A percentile compares a stretch with the other conserved stretches of the same genome.
Evolutionary conservation across 2,888 invertebrate species (phyloP).

Genomic region (Glyphotaelius pellucidus): DNA sequence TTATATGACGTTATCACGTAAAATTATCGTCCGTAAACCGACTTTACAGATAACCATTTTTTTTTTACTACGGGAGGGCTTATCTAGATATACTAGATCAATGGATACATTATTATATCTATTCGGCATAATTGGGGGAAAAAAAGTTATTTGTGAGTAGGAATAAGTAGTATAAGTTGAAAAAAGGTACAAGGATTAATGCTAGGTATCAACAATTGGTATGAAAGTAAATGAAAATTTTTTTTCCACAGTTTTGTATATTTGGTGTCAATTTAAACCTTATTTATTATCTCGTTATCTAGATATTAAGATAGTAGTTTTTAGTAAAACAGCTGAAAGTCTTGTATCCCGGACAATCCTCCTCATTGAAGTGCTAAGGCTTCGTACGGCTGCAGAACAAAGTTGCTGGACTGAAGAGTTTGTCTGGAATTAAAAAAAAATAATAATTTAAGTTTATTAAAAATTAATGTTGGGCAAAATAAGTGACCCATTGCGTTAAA

Average conservation of each 20-base stretch:
- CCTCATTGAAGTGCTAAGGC: slow-evolving; percentile 24
- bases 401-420: neutral
- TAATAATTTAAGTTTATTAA: neutral
- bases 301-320: neutral
- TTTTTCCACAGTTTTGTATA: neutral
- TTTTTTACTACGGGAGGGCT: no score
- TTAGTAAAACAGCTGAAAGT: neutral
- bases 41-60: no score
- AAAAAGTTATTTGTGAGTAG: no score
- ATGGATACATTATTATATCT: no score
- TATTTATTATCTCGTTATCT: neutral
- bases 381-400: slow-evolving; percentile 42
- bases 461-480: neutral
- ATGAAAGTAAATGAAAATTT: neutral
- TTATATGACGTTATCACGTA: no score
- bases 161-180: no score
- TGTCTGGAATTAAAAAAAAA: slow-evolving; percentile 29
- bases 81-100: no score
- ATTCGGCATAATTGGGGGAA: no score
- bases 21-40: no score
- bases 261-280: neutral
- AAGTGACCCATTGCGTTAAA: neutral
- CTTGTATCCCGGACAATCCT: neutral
- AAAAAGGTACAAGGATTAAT: no score
- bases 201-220: no score